Percentiles rank a stretch among this genome's conserved stretches.
Conservation (phyloP, 2,888 invertebrate genomes). For the Callinectes sapidus region DNA sequence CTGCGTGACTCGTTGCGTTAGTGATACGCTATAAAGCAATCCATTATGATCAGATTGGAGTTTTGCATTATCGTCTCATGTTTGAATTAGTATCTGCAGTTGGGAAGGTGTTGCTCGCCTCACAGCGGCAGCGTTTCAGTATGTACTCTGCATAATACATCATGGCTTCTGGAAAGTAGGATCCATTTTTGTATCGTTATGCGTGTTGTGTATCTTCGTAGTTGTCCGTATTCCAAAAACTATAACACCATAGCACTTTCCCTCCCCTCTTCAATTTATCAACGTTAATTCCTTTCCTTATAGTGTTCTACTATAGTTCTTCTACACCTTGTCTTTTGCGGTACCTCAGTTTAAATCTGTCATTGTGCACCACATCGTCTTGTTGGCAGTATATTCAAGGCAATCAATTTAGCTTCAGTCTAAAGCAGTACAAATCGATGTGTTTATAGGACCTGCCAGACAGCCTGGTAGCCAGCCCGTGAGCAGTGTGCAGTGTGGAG, state of each 20-base stretch:
- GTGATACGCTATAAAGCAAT: not conserved
- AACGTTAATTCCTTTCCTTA: no score
- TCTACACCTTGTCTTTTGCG: no score
- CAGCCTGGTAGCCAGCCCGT: not conserved
- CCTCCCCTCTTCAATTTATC: no score
- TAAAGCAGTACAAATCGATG: not conserved
- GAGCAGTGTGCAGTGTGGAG: not conserved
- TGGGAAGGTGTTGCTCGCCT: not conserved
- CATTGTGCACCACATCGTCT: not conserved
- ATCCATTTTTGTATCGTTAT: not conserved
- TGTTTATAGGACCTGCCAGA: not conserved
- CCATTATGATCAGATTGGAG: not conserved
- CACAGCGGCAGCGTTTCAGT: not conserved
- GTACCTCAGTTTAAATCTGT: no score
- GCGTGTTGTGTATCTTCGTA: not conserved
- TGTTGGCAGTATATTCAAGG: not conserved
- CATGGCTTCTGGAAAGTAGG: not conserved
- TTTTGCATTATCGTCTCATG: not conserved
- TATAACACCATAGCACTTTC: not conserved
- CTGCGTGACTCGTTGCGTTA: not conserved
- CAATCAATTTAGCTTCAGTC: not conserved
- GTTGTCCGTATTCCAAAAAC: not conserved
- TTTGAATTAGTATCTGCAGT: no score
- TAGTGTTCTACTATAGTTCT: no score
- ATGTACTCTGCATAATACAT: not conserved